These are phyloP conservation scores for Coelopa frigida DNA, from an alignment of 1,140 invertebrate genomes.

Conservation along the genomic window DNA sequence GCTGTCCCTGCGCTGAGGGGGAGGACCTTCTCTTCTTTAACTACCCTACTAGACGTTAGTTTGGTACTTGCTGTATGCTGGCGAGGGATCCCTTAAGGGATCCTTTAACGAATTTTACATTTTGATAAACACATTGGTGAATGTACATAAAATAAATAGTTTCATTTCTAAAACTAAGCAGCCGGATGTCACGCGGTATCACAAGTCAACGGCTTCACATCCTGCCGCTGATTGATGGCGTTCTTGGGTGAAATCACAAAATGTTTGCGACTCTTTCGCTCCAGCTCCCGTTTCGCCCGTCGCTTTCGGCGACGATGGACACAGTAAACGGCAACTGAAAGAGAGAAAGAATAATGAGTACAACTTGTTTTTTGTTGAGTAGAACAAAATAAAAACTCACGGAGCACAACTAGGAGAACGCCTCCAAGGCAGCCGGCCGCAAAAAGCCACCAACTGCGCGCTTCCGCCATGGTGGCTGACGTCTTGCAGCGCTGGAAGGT, in stretches of 20 bases:
- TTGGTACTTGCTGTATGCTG: too few relatives aligned
- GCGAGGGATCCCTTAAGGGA: too few relatives aligned
- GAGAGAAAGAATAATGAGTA: background rate
- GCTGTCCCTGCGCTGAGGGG: too few relatives aligned
- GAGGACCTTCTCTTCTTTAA: too few relatives aligned
- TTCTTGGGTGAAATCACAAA: conserved; percentile 37
- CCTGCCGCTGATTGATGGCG: conserved; percentile 21
- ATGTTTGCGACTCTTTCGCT: conserved; percentile 26
- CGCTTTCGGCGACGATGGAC: conserved; percentile 19
- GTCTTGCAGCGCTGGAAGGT: conserved; percentile 28
- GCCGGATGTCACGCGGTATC: conserved; percentile 31
- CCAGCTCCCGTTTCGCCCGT: conserved; percentile 17
- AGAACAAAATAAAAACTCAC: too few relatives aligned
- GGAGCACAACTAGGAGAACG: conserved; percentile 18
- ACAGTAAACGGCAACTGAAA: conserved; percentile 27
- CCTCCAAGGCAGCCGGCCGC: conserved; percentile 28
- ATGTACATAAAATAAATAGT: background rate
- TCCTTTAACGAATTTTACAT: too few relatives aligned
- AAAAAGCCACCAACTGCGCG: conserved; percentile 18
- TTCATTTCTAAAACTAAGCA: background rate
- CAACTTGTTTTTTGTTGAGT: background rate
- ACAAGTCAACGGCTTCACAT: conserved; percentile 31
- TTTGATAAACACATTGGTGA: too few relatives aligned
- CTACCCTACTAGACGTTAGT: too few relatives aligned
- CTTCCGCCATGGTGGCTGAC: conserved; percentile 8